These are phyloP conservation scores for Anguilla japonica DNA, from an alignment of 2,113 vertebrate genomes.

Conservation along the genomic window DNA sequence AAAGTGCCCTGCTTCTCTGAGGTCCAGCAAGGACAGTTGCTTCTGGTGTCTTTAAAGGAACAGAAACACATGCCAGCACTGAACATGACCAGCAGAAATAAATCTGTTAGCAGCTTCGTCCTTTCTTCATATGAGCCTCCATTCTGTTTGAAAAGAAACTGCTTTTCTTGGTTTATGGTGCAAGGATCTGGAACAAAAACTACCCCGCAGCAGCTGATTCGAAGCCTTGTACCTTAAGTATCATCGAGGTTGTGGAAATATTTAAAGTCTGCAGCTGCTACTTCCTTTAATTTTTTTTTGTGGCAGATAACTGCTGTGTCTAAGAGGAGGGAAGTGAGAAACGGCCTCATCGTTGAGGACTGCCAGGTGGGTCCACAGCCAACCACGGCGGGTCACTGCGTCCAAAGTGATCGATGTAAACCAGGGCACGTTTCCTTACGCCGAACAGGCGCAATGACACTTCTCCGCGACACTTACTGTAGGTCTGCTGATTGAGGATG, in stretches of 20 bases:
- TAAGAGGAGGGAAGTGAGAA: background rate
- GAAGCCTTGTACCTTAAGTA: background rate
- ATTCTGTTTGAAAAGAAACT: conserved; percentile 40
- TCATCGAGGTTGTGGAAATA: conserved; percentile 51
- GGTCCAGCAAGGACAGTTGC: conserved; percentile 60
- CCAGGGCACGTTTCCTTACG: conserved; percentile 2
- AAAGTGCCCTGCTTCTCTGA: conserved; percentile 57
- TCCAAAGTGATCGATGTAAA: conserved; percentile 44
- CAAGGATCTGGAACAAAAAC: conserved; percentile 49
- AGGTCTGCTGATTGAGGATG: conserved; percentile 70
- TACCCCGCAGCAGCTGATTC: conserved; percentile 55
- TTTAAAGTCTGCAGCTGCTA: conserved; percentile 42
- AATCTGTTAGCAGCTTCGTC: conserved; percentile 58
- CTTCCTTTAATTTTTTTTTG: background rate
- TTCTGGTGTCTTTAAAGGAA: conserved; percentile 60
- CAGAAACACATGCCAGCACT: conserved; percentile 58
- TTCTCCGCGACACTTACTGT: conserved; percentile 70
- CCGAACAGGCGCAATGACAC: background rate
- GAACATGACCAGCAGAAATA: conserved; percentile 62
- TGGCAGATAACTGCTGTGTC: background rate
- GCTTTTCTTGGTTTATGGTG: conserved; percentile 44
- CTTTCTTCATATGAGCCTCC: conserved; percentile 42
- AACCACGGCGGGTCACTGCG: conserved; percentile 28
- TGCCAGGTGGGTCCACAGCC: background rate
- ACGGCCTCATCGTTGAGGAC: background rate